Evolutionary conservation across 2,888 invertebrate genomes (phyloP), one percentile per base, ranked within the genome.

Genomic region (Macropis europaea): DNA sequence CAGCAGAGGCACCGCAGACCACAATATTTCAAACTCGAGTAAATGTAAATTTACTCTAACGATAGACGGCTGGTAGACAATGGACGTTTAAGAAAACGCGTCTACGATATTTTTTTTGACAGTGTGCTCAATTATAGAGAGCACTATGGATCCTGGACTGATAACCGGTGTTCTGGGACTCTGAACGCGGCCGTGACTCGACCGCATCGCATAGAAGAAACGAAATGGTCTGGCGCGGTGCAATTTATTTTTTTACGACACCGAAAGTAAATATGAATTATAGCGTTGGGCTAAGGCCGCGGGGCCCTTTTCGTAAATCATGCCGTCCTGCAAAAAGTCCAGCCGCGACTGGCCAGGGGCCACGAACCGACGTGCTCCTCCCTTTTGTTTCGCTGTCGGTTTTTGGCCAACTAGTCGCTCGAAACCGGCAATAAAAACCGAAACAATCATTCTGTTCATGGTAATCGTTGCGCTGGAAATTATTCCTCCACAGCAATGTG

Each of bases 261-360:
- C 45, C 36, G 66, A 59, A 66, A 56, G 61, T 56, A 61, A 67
- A 67, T 50, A 70, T 60, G 62, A 76, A 62, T 70, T 70, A 73
- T 48, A 47, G 47, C 36, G 34, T 32, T 28, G 30, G 64, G n/a
- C n/a, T 53, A 36, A 52, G 38, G 11, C 43, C 59, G 40, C 22
- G 32, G 56, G 42, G 17, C 53, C 54, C 30, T 70, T 56, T 56
- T 64, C 64, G 40, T 73, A 73, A 76, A 76, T 76, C 66, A 73
- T 9, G 9, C 19, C 1, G 22, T 13, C 4, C 32, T 15, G 60
- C 30, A 73, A 60, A 59, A 73, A 63, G 42, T 61, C 30, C 56
- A 53, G 63, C 38, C 45, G 38, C 43, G 53, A 62, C 63, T 59
- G 50, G 54, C 63, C 38, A 45, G 43, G 45, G 57, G 69, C 63